A percentile compares a stretch with the other conserved stretches of the same genome.
Conservation (phyloP, 2,797 vertebrate genomes). For the Pogonophryne albipinna region DNA sequence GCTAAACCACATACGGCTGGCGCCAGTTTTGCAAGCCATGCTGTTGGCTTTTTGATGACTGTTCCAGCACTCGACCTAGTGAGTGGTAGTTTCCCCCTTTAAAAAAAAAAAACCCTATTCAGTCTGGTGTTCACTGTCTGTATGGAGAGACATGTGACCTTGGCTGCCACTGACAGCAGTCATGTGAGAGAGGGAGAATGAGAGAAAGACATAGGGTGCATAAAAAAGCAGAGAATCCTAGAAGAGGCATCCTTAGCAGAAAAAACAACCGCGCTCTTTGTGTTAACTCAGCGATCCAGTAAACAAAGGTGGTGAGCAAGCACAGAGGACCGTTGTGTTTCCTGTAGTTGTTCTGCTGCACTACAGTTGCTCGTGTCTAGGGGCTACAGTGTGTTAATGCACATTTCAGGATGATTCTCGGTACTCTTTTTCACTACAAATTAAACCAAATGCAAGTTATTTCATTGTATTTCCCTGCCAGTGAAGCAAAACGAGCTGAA, state of each 20-base stretch:
- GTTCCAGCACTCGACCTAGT: constrained; percentile 54
- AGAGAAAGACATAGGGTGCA: constrained; percentile 19
- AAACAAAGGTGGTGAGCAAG: constrained; percentile 59
- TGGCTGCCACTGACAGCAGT: constrained; percentile 38
- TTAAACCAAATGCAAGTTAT: not conserved
- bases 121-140: constrained; percentile 66
- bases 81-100: constrained; percentile 45
- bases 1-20: constrained; percentile 30
- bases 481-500: not conserved
- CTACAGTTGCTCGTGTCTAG: not conserved
- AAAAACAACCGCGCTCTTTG: constrained; percentile 49
- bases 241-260: constrained; percentile 51
- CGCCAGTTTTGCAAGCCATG: constrained; percentile 45
- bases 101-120: constrained; percentile 31
- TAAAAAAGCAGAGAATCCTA: constrained; percentile 50
- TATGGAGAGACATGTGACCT: constrained; percentile 66
- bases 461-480: not conserved
- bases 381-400: not conserved
- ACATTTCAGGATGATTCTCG: not conserved
- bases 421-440: not conserved
- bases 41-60: constrained; percentile 65
- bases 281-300: constrained; percentile 37
- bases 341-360: constrained; percentile 26
- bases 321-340: constrained; percentile 38
- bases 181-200: constrained; percentile 59